phyloP scores from a whole-genome alignment of 2,888 invertebrate species.

The Diploptera punctata region DNA sequence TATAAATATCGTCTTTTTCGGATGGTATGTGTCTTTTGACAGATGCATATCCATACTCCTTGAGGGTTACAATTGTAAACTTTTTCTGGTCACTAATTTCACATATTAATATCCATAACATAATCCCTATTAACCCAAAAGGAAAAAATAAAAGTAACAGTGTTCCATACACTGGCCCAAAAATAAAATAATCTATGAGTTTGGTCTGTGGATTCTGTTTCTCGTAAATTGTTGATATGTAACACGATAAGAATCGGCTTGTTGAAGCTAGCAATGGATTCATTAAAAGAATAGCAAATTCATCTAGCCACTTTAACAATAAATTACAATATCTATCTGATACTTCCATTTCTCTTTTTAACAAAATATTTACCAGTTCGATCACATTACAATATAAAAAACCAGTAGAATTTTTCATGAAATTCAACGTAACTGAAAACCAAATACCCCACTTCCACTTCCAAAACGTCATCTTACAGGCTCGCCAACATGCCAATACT shows the following conservation, averaged over 20 bases:
- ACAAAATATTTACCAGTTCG: no score
- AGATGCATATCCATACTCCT: background rate
- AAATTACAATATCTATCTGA: constrained; percentile 34
- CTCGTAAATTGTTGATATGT: constrained; percentile 41
- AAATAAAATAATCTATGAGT: constrained; percentile 36
- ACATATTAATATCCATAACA: constrained; percentile 35
- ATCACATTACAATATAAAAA: no score
- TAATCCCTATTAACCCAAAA: constrained; percentile 34
- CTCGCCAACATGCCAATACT: no score
- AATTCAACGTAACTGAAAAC: no score
- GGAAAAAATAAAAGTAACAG: constrained; percentile 35
- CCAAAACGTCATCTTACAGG: no score
- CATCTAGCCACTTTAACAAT: constrained; percentile 34
- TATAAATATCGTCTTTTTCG: constrained; percentile 32
- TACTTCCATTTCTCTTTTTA: constrained; percentile 29
- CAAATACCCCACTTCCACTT: no score
- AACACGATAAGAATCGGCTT: constrained; percentile 41
- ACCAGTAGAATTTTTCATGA: no score
- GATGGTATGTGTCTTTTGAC: background rate
- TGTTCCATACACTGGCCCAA: constrained; percentile 38
- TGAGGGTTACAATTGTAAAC: constrained; percentile 30
- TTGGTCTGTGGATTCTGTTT: constrained; percentile 37
- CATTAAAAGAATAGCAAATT: constrained; percentile 35
- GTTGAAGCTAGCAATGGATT: constrained; percentile 40
- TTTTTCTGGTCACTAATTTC: constrained; percentile 30